Base-by-base conservation (phyloP, 2,888 invertebrate species). In the Globia sparganii region DNA sequence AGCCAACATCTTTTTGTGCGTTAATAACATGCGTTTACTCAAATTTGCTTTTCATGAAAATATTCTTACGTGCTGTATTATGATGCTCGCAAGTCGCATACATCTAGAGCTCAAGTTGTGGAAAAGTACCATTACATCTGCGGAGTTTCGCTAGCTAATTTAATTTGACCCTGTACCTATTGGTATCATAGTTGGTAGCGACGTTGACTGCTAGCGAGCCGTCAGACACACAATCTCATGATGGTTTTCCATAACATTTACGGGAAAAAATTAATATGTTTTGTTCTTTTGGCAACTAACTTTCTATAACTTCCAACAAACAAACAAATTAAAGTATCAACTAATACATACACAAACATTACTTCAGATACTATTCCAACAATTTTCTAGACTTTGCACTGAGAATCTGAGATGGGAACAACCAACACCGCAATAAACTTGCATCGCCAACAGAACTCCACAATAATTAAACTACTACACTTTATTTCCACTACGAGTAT, bases 391-490 rank as follows among this genome's bases (percentile, higher is more conserved):
- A 58, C 72, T n/a, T 46, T 49, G 34, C 37, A 8, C n/a, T 46
- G n/a, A 43, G 34, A 78, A 80, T 72, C 56, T 15, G 37, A 66
- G 66, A 77, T 46, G 59, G 40, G 59, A 69, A 62, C 37, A 46
- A 34, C 46, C 56, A 66, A 70, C 46, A 59, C 59, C 61, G 11
- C 64, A 46, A 82, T 46, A 76, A 59, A 77, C 61, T 56, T 66
- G 64, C 56, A 61, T 31, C 67, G 34, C 68, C 15, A 40, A 81
- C 64, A 69, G 37, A 79, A 69, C 56, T 62, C 43, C 59, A 62
- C 53, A 67, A 70, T 67, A 79, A 82, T 84, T 64, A 74, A 79
- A 82, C 80, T 68, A 68, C 31, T 74, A 78, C 56, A 68, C 62
- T 80, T 74, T 46, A 84, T 40, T 68, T 67, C 73, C 28, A 56